Evolutionary conservation across 2,888 invertebrate species (phyloP).

Genomic region (Lepidonotus clava): DNA sequence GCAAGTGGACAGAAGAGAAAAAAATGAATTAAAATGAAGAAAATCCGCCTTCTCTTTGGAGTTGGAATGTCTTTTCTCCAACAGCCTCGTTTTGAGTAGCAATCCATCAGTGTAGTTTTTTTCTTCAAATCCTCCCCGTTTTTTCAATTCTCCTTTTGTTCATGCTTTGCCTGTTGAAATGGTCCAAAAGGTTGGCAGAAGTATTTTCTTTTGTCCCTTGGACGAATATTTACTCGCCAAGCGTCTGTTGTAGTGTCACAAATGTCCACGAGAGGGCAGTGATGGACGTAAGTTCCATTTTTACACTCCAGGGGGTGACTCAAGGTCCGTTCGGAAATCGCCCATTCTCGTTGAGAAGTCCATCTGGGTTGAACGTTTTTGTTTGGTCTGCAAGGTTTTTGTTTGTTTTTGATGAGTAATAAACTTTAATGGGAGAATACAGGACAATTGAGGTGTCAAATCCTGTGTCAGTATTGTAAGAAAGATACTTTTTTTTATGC

Average conservation of each 20-base stretch:
- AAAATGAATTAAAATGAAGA: conserved; percentile 27
- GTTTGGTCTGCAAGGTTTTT: no score
- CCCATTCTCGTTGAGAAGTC: no score
- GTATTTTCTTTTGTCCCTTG: not conserved
- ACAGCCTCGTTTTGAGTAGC: conserved; percentile 25
- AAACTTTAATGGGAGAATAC: no score
- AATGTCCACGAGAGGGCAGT: not conserved
- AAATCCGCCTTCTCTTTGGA: conserved; percentile 30
- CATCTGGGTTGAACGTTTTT: no score
- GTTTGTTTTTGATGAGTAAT: no score
- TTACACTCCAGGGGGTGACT: no score
- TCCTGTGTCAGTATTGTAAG: no score
- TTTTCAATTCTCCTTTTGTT: not conserved
- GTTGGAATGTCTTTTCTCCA: not conserved
- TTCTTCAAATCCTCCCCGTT: not conserved
- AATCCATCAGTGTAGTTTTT: not conserved
- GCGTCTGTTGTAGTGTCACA: not conserved
- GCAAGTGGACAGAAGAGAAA: conserved; percentile 35
- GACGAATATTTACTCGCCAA: not conserved
- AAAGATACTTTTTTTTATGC: no score
- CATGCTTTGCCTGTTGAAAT: not conserved
- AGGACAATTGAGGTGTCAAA: no score
- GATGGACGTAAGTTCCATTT: not conserved
- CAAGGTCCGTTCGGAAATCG: no score
- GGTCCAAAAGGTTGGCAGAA: not conserved